Conservation (phyloP, 30 jellyfish, hydroid and myxozoan species). For the Aurelia sp. region DNA sequence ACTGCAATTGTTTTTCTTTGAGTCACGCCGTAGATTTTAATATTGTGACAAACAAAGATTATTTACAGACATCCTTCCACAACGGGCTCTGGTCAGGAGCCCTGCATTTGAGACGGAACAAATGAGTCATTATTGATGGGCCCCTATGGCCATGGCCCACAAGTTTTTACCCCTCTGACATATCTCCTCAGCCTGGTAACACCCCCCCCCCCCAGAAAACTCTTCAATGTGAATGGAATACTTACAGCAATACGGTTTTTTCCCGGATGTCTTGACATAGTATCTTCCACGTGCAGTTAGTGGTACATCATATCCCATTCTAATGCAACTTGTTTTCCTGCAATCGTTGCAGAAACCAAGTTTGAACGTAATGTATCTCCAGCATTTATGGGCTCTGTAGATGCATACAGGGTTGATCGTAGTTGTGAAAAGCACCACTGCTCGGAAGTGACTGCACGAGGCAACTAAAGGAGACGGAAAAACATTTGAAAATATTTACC, state of each 20-base stretch:
- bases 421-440: neutral
- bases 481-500: neutral
- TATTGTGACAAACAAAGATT: too few relatives aligned
- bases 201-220: too few relatives aligned
- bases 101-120: too few relatives aligned
- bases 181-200: too few relatives aligned
- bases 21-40: too few relatives aligned
- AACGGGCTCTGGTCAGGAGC: too few relatives aligned
- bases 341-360: neutral
- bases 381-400: neutral
- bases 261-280: conserved; percentile 14
- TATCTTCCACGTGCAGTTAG: conserved; percentile 3
- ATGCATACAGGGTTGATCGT: neutral
- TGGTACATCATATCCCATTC: neutral
- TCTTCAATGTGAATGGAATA: neutral
- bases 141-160: too few relatives aligned
- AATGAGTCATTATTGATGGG: too few relatives aligned
- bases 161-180: too few relatives aligned
- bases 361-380: neutral
- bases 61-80: too few relatives aligned
- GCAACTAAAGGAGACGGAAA: neutral
- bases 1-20: too few relatives aligned
- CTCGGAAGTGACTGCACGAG: neutral
- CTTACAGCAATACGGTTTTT: conserved; percentile 29
- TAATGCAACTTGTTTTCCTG: neutral